These are phyloP conservation scores for Epistrophella euchroma DNA, from an alignment of 2,888 invertebrate species.

Conservation along the genomic window DNA sequence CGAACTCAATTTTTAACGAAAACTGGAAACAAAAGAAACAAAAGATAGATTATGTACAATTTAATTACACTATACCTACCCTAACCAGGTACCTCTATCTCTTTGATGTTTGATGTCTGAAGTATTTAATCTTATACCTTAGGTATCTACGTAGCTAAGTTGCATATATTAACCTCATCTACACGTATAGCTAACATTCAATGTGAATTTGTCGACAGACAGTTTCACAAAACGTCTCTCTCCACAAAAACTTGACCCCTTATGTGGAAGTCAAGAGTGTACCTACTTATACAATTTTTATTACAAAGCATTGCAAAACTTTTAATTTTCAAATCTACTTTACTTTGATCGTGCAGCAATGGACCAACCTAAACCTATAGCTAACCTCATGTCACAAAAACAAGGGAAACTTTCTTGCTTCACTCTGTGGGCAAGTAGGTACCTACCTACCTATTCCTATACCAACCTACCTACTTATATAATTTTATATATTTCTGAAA, in stretches of 20 bases:
- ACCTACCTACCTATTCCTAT: not conserved
- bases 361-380: not conserved
- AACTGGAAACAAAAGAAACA: too few species aligned
- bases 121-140: too few species aligned
- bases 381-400: not conserved
- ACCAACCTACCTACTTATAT: not conserved
- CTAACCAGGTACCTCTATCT: too few species aligned
- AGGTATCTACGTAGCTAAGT: too few species aligned
- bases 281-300: not conserved
- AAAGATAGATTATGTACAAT: too few species aligned
- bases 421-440: not conserved
- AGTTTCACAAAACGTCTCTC: not conserved
- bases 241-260: not conserved
- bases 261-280: not conserved
- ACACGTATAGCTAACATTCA: too few species aligned
- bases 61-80: too few species aligned
- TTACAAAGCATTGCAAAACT: constrained; percentile 40
- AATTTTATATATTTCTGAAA: constrained; percentile 45
- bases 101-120: too few species aligned
- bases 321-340: constrained; percentile 61
- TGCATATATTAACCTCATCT: too few species aligned
- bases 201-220: not conserved
- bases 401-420: constrained; percentile 5
- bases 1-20: too few species aligned
- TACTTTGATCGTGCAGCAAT: constrained; percentile 35